Evolutionary conservation across 2,888 invertebrate species (phyloP).

Genomic region (Trichopoda pennipes): DNA sequence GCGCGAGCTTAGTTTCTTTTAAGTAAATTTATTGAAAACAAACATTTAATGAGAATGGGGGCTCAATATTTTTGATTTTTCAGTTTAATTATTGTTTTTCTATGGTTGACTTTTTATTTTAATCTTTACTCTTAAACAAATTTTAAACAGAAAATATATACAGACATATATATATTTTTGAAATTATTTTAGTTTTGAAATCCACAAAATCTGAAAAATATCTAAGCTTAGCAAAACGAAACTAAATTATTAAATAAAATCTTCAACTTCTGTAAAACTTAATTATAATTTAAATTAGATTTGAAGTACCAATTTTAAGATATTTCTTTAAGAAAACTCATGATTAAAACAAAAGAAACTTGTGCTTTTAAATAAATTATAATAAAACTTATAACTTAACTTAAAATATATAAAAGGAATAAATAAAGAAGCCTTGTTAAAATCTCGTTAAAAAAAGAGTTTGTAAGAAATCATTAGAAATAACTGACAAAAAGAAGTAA

Average conservation of each 20-base stretch:
- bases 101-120: constrained; percentile 32
- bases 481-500: constrained; percentile 66
- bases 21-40: constrained; percentile 45
- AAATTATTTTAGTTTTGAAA: constrained; percentile 1
- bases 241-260: constrained; percentile 37
- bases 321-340: constrained; percentile 19
- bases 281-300: constrained; percentile 30
- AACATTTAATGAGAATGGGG: constrained; percentile 39
- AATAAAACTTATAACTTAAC: constrained; percentile 21
- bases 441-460: constrained; percentile 70
- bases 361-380: neutral
- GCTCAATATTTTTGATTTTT: constrained; percentile 49
- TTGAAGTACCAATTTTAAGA: constrained; percentile 16
- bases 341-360: constrained; percentile 14
- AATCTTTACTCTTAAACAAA: neutral
- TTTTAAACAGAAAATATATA: constrained; percentile 2
- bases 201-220: neutral
- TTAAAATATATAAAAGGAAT: constrained; percentile 32
- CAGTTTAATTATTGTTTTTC: constrained; percentile 28
- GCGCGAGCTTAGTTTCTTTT: constrained; percentile 37
- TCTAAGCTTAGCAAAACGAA: constrained; percentile 25
- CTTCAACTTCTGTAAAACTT: constrained; percentile 34
- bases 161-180: neutral
- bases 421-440: constrained; percentile 70
- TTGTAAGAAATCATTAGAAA: constrained; percentile 69